Evolutionary conservation across 2,888 invertebrate species (phyloP).

Genomic region (Psylliodes chrysocephalus): DNA sequence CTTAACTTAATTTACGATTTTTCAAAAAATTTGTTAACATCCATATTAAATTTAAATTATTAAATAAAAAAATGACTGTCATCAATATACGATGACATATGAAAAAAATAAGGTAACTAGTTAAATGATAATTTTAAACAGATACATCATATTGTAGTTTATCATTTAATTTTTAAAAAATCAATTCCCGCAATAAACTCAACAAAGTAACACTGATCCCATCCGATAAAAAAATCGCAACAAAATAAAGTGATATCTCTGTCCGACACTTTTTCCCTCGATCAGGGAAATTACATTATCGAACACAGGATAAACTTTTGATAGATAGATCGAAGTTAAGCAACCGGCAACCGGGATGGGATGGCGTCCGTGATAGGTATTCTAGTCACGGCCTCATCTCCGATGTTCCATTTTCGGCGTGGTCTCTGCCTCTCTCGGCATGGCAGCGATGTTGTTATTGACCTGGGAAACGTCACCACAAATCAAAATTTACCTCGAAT

Average conservation of each 20-base stretch:
- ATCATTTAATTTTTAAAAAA: too few relatives aligned
- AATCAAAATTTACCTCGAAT: constrained; percentile 55
- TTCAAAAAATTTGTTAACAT: too few relatives aligned
- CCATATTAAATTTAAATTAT: too few relatives aligned
- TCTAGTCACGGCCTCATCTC: constrained; percentile 51
- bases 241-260: background rate
- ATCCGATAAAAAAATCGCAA: background rate
- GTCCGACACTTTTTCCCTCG: background rate
- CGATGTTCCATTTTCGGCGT: constrained; percentile 47
- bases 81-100: too few relatives aligned
- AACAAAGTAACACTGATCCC: background rate
- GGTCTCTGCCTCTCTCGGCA: constrained; percentile 3
- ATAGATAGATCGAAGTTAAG: constrained; percentile 55
- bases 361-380: constrained; percentile 41
- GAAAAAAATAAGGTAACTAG: too few relatives aligned
- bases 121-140: too few relatives aligned
- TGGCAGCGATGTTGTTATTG: constrained; percentile 48
- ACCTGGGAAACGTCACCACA: constrained; percentile 55
- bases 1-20: too few relatives aligned
- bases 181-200: too few relatives aligned
- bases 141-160: too few relatives aligned
- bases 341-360: constrained; percentile 26
- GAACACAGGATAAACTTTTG: constrained; percentile 55
- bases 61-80: too few relatives aligned
- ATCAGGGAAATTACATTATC: constrained; percentile 54